Conservation (phyloP, 2,113 vertebrate species). For the Electrona antarctica region DNA sequence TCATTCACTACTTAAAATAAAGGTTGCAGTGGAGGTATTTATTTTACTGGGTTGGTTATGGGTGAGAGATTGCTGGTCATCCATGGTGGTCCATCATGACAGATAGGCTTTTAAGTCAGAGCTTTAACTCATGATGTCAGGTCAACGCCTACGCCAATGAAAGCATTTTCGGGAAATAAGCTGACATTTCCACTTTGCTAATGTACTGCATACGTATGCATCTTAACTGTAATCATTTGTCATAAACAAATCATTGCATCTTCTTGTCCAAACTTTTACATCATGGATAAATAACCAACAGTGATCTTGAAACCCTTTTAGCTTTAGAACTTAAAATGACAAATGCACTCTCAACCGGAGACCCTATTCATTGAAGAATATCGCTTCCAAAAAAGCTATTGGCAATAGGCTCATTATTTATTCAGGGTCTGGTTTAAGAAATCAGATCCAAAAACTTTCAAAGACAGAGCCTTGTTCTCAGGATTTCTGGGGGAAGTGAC, state of each 20-base stretch:
- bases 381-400: not conserved
- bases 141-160: slow-evolving; percentile 36
- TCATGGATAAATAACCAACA: not conserved
- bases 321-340: not conserved
- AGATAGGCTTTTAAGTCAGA: not conserved
- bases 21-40: slow-evolving; percentile 17
- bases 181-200: slow-evolving; percentile 31
- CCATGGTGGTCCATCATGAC: not conserved
- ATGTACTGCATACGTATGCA: not conserved
- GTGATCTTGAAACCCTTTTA: not conserved
- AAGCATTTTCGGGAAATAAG: slow-evolving; percentile 8
- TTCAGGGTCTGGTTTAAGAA: not conserved
- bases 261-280: not conserved
- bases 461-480: slow-evolving; percentile 24
- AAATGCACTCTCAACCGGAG: not conserved
- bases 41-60: slow-evolving; percentile 2
- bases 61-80: not conserved
- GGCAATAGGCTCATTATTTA: not conserved
- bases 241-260: not conserved
- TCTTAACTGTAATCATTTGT: not conserved
- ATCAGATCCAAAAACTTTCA: slow-evolving; percentile 4
- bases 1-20: not conserved
- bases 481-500: slow-evolving; percentile 19
- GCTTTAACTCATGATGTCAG: slow-evolving; percentile 10
- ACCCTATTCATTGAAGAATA: not conserved